Percentiles rank a stretch among this genome's conserved stretches.
Conservation (phyloP, 2,113 vertebrate genomes). For the Microcebus ravelobensis region DNA sequence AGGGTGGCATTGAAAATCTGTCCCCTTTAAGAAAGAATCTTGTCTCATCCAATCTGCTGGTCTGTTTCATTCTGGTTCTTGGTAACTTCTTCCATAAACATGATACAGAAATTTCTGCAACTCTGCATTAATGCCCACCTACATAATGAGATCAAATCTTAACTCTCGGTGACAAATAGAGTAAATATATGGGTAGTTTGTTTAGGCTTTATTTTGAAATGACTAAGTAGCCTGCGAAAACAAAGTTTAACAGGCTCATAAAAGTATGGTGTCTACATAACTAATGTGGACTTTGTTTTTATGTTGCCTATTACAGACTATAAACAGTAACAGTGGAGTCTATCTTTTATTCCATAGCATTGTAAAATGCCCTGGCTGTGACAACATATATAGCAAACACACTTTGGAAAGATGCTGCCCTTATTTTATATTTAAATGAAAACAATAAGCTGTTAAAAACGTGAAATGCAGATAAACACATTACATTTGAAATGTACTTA, state of each 20-base stretch:
- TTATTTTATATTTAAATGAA: conserved; percentile 26
- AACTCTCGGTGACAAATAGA: conserved; percentile 63
- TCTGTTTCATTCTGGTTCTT: not conserved
- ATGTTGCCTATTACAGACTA: conserved; percentile 66
- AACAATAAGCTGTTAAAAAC: not conserved
- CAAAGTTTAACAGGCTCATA: conserved; percentile 71
- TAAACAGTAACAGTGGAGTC: conserved; percentile 67
- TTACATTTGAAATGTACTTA: not conserved
- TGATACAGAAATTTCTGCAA: not conserved
- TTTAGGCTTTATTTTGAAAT: conserved; percentile 74
- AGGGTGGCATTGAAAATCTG: not conserved
- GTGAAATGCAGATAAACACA: not conserved
- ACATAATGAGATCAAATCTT: conserved; percentile 41
- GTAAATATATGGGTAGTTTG: conserved; percentile 59
- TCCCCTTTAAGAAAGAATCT: not conserved
- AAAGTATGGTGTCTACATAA: conserved; percentile 70
- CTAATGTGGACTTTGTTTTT: conserved; percentile 67
- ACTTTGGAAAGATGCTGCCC: conserved; percentile 50
- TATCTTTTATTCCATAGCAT: conserved; percentile 61
- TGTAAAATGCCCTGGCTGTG: conserved; percentile 63
- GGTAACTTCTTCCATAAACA: not conserved
- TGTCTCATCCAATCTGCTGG: not conserved
- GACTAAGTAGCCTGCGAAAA: conserved; percentile 75
- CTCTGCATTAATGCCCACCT: not conserved
- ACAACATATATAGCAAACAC: not conserved